Conservation (phyloP, 2,797 vertebrate genomes). For the Simalia tracyae region DNA sequence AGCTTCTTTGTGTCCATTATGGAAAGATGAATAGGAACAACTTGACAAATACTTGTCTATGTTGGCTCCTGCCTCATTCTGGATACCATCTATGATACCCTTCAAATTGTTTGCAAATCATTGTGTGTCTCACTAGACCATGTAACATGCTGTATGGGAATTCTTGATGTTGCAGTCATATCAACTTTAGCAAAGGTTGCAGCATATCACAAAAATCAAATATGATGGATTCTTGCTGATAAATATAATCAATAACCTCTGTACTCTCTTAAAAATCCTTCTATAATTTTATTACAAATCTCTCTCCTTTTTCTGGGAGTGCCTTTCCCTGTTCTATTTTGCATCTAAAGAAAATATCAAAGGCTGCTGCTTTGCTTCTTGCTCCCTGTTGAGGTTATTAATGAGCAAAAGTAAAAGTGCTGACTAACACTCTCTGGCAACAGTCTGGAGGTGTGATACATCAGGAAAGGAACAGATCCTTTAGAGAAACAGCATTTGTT, state of each 20-base stretch:
- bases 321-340: conserved; percentile 2
- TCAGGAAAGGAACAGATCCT: conserved; percentile 21
- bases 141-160: neutral
- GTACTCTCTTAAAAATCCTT: conserved; percentile 32
- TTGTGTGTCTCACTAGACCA: neutral
- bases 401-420: conserved; percentile 57
- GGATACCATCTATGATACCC: too few relatives aligned
- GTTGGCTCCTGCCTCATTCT: too few relatives aligned
- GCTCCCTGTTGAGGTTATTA: conserved; percentile 65
- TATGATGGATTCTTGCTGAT: neutral
- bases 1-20: neutral
- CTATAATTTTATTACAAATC: conserved; percentile 40
- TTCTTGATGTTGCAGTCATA: neutral
- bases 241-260: conserved; percentile 25
- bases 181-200: neutral
- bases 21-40: neutral
- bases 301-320: conserved; percentile 48
- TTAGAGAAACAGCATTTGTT: conserved; percentile 33
- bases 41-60: neutral
- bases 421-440: conserved; percentile 50
- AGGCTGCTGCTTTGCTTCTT: conserved; percentile 50
- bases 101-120: neutral
- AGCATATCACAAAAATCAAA: neutral
- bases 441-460: conserved; percentile 33
- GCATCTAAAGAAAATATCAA: conserved; percentile 45